These are phyloP conservation scores for Cryptops parisi DNA, from an alignment of 2,888 invertebrate genomes.

Conservation along the genomic window DNA sequence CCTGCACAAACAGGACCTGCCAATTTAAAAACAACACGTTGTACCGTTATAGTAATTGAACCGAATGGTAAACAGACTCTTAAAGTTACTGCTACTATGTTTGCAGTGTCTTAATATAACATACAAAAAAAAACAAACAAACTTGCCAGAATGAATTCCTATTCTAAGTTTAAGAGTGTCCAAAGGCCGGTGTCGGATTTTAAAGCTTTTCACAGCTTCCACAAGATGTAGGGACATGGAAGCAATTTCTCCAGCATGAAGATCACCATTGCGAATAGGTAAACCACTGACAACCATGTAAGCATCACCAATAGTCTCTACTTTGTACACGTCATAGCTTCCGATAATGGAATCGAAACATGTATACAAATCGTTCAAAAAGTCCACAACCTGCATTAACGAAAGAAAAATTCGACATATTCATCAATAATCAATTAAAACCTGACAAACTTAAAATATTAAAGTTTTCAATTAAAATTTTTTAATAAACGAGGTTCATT, in stretches of 20 bases:
- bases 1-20: slow-evolving; percentile 19
- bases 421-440: neutral
- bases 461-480: too few relatives aligned
- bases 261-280: slow-evolving; percentile 66
- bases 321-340: slow-evolving; percentile 92
- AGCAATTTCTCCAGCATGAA: slow-evolving; percentile 82
- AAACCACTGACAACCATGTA: slow-evolving; percentile 68
- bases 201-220: slow-evolving; percentile 65
- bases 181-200: slow-evolving; percentile 74
- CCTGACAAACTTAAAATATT: neutral
- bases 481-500: too few relatives aligned
- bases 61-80: neutral
- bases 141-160: slow-evolving; percentile 71
- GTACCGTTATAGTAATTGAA: neutral
- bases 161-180: slow-evolving; percentile 80
- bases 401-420: neutral
- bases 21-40: neutral
- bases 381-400: slow-evolving; percentile 64
- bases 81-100: neutral
- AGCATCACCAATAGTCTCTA: too few relatives aligned
- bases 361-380: slow-evolving; percentile 94
- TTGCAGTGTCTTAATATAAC: neutral
- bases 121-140: neutral
- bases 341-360: slow-evolving; percentile 91
- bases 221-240: slow-evolving; percentile 81